These are phyloP conservation scores for Monochamus alternatus DNA, from an alignment of 2,888 invertebrate genomes.

Conservation along the genomic window DNA sequence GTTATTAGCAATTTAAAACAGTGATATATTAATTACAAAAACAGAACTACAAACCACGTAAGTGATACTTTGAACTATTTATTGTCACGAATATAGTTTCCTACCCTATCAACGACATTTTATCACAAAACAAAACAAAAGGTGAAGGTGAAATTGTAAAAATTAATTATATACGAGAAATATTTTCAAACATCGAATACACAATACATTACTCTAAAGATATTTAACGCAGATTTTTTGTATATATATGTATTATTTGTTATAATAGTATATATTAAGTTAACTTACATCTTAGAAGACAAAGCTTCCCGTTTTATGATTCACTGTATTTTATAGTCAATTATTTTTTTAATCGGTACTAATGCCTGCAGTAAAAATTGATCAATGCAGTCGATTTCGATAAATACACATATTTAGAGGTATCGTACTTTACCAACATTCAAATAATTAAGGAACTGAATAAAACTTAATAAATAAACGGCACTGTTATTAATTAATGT, in stretches of 20 bases:
- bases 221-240: background rate
- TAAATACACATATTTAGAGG: background rate
- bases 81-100: too few relatives aligned
- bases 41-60: too few relatives aligned
- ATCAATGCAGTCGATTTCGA: background rate
- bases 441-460: conserved; percentile 10
- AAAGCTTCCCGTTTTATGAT: conserved; percentile 18
- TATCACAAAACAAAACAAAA: too few relatives aligned
- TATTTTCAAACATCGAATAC: too few relatives aligned
- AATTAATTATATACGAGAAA: too few relatives aligned
- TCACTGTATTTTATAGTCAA: conserved; percentile 40
- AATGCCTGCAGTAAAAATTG: background rate
- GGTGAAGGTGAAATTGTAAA: too few relatives aligned
- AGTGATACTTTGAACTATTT: too few relatives aligned
- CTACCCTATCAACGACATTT: too few relatives aligned
- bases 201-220: background rate
- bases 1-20: too few relatives aligned
- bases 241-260: conserved; percentile 8
- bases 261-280: background rate
- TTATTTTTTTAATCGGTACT: conserved; percentile 34
- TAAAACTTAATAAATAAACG: background rate
- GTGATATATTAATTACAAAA: too few relatives aligned
- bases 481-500: conserved; percentile 11
- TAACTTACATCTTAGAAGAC: background rate
- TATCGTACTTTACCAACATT: background rate